Evolutionary conservation across 2,888 invertebrate genomes (phyloP).

Genomic region (Phengaris arion): DNA sequence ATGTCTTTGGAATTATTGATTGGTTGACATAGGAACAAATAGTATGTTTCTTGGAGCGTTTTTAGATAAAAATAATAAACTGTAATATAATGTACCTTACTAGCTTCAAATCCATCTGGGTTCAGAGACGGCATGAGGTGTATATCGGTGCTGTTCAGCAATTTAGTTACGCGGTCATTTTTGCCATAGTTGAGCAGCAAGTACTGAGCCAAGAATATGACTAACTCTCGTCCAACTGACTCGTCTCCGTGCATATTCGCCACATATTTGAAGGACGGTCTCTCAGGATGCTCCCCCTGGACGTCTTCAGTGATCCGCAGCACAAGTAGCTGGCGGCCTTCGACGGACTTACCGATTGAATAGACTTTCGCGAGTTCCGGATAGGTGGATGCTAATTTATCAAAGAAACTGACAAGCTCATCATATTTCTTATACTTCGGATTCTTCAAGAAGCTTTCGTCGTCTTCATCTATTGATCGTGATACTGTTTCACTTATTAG

Average conservation of each 20-base stretch:
- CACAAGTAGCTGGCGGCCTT: constrained; percentile 89
- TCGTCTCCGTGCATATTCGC: constrained; percentile 99
- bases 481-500: constrained; percentile 57
- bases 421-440: constrained; percentile 85
- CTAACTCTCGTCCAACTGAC: constrained; percentile 90
- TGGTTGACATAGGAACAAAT: neutral
- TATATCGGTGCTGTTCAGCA: constrained; percentile 94
- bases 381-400: constrained; percentile 81
- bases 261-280: constrained; percentile 96
- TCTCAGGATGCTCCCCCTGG: constrained; percentile 70
- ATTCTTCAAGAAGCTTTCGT: constrained; percentile 78
- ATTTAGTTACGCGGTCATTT: constrained; percentile 83
- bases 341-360: constrained; percentile 90
- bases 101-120: constrained; percentile 95
- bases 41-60: neutral
- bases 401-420: constrained; percentile 83
- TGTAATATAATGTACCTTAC: constrained; percentile 79
- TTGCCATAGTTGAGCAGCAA: constrained; percentile 87
- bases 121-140: constrained; percentile 98
- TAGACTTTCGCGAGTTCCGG: constrained; percentile 85
- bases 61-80: neutral
- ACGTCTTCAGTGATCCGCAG: constrained; percentile 89
- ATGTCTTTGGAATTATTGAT: neutral
- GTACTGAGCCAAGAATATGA: constrained; percentile 91
- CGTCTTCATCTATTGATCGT: constrained; percentile 57